phyloP scores from a whole-genome alignment of 2,888 invertebrate species.

The Cantharis lateralis region DNA sequence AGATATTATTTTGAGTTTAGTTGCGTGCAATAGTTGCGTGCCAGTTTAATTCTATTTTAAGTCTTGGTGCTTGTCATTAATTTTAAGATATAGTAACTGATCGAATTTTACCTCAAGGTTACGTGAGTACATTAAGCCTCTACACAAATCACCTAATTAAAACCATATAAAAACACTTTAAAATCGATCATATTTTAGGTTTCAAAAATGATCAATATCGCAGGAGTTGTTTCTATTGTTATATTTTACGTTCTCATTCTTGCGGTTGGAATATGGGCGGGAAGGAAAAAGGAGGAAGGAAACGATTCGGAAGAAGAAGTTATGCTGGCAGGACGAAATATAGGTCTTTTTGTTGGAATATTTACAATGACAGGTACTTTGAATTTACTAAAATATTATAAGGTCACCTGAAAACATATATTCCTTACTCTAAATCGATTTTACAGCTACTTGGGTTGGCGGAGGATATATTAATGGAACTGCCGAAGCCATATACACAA shows the following conservation, averaged over 20 bases:
- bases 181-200: constrained; percentile 12
- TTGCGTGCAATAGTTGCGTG: constrained; percentile 11
- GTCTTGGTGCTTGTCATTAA: constrained; percentile 1
- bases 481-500: constrained; percentile 94
- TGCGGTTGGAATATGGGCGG: constrained; percentile 96
- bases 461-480: constrained; percentile 99
- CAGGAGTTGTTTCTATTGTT: constrained; percentile 91
- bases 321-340: constrained; percentile 97
- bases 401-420: background rate
- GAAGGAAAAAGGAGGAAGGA: constrained; percentile 85
- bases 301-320: constrained; percentile 96
- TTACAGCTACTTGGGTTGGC: constrained; percentile 96
- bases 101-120: constrained; percentile 10
- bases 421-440: background rate
- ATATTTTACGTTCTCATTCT: constrained; percentile 96
- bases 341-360: constrained; percentile 95
- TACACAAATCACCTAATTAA: background rate
- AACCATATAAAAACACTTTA: background rate
- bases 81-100: constrained; percentile 1
- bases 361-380: constrained; percentile 99
- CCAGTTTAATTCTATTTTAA: constrained; percentile 4
- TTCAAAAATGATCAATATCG: constrained; percentile 83
- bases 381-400: background rate
- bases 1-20: constrained; percentile 5
- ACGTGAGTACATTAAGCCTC: background rate